Evolutionary conservation across 2,888 invertebrate species (phyloP), one percentile per base, ranked within the genome.

Genomic region (Conops quadrifasciatus): DNA sequence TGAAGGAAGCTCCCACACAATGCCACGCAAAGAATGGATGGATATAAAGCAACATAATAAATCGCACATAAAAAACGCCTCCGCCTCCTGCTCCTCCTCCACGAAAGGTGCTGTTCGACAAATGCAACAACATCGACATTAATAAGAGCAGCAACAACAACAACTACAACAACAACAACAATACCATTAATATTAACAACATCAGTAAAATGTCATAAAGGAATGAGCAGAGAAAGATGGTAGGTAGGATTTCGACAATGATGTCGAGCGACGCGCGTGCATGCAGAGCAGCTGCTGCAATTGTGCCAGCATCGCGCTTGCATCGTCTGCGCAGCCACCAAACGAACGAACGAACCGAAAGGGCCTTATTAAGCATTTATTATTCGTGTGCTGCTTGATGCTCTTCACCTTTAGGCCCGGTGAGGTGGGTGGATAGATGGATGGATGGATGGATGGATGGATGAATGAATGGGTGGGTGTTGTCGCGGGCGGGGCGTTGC

Each of bases 341-440:
- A n/a, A n/a, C n/a, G n/a, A n/a, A n/a, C n/a, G n/a, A 21, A 4
- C 43, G 30, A 45, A 45, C 45, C n/a, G n/a, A 49, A 60, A 59
- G 67, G 67, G 26, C 45, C 59, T 60, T 60, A 67, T 67, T 67
- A 65, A 45, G 64, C 58, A 58, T 69, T 66, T 74, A 75, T 77
- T 75, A 75, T 77, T 47, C 43, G 70, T 58, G 53, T 75, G 76
- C 43, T n/a, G n/a, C n/a, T n/a, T n/a, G n/a, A n/a, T n/a, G 43
- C 45, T 5, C 69, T 69, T 69, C 69, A 69, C 66, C 66, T 72
- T 71, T 67, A 62, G 51, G 26, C 43, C 43, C 13, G 3, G 1
- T n/a, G 49, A 49, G 7, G 11, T 4, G 2, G 53, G 43, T 28
- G 43, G n/a, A n/a, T n/a, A n/a, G n/a, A n/a, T n/a, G n/a, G n/a